Conservation (phyloP, 2,113 vertebrate species). For the Hippocampus abdominalis region DNA sequence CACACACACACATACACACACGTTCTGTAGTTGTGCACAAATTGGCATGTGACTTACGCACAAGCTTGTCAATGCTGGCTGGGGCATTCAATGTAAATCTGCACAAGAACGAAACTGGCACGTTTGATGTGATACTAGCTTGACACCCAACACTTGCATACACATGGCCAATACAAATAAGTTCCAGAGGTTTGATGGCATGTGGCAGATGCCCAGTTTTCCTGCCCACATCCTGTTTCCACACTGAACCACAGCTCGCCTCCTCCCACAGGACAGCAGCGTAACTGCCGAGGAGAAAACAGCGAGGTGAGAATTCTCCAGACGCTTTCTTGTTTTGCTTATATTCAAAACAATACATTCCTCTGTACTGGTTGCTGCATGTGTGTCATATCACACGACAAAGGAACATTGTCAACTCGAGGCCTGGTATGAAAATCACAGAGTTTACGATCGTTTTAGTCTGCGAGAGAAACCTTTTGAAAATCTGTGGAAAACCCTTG, state of each 20-base stretch:
- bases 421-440: background rate
- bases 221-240: slow-evolving; percentile 68
- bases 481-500: background rate
- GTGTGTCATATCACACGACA: background rate
- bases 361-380: background rate
- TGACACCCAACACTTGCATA: slow-evolving; percentile 32
- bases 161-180: slow-evolving; percentile 56
- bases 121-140: slow-evolving; percentile 31
- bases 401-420: background rate
- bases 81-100: slow-evolving; percentile 24
- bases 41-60: slow-evolving; percentile 13
- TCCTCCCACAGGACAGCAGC: slow-evolving; percentile 42
- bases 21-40: slow-evolving; percentile 3
- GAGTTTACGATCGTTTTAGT: background rate
- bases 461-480: background rate
- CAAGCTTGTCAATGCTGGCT: slow-evolving; percentile 19
- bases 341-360: background rate
- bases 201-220: slow-evolving; percentile 63
- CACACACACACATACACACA: slow-evolving; percentile 4
- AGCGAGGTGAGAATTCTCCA: slow-evolving; percentile 12
- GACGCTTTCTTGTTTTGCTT: background rate
- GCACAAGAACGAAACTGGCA: slow-evolving; percentile 6
- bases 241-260: slow-evolving; percentile 51
- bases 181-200: slow-evolving; percentile 56
- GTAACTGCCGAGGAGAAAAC: slow-evolving; percentile 21